Evolutionary conservation across 2,113 vertebrate species (phyloP).

Genomic region (Leucoraja erinaceus): DNA sequence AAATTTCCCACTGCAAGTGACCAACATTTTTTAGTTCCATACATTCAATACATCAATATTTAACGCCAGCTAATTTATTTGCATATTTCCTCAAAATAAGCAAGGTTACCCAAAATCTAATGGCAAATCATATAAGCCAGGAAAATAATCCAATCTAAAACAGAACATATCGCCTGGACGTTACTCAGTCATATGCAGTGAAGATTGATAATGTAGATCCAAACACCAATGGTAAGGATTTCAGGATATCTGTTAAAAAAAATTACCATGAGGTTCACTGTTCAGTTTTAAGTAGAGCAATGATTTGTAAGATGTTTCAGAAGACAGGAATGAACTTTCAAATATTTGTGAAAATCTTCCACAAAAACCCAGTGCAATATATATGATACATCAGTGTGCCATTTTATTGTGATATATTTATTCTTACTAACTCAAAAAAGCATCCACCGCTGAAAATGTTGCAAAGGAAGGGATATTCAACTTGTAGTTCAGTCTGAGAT

Average conservation of each 20-base stretch:
- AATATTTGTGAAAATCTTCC: not conserved
- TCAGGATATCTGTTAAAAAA: not conserved
- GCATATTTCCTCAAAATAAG: not conserved
- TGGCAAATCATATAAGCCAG: not conserved
- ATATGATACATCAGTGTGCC: not conserved
- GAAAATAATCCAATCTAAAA: not conserved
- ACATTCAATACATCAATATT: not conserved
- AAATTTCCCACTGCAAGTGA: not conserved
- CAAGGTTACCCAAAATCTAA: not conserved
- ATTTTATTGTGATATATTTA: not conserved
- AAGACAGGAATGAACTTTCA: not conserved
- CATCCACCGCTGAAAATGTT: not conserved
- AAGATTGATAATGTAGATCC: not conserved
- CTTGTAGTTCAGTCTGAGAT: not conserved
- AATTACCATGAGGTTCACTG: not conserved
- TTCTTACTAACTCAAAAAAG: not conserved
- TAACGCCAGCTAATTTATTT: not conserved
- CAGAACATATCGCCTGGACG: not conserved
- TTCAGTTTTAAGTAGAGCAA: not conserved
- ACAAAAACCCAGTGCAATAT: too few species aligned
- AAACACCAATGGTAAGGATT: not conserved
- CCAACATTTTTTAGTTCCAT: not conserved
- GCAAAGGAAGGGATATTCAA: not conserved
- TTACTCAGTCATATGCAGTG: not conserved
- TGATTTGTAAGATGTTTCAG: not conserved